Evolutionary conservation across 2,888 invertebrate genomes (phyloP), one percentile per base, ranked within the genome.

Genomic region (Eupithecia subumbrata): DNA sequence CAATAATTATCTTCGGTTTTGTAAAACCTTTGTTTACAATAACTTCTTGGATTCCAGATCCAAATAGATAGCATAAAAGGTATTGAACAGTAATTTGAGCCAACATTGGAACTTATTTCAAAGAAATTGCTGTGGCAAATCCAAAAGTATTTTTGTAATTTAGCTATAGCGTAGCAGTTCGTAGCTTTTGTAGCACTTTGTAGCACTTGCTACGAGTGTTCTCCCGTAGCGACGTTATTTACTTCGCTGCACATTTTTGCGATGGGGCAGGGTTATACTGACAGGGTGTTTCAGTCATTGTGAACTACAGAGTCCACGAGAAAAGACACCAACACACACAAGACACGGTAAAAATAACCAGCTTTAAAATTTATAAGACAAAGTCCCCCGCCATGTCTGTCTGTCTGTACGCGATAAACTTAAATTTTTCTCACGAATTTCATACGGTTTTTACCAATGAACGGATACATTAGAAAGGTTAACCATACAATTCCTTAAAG

Each of bases 171-270:
- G 64, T 64, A 67, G 40, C 40, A 12, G 37, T 7, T 9, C 40
- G 40, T 67, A 64, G 64, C 64, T 5, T 30, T 16, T 2, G 74
- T 74, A 74, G 73, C 73, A 71, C 22, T 18, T 16, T 74, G 56
- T 75, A 75, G 73, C 73, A 75, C 69, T 73, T 37, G 76, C 75
- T 60, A 74, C 48, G 67, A 68, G 60, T 72, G n/a, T 56, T 45
- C n/a, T 48, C 25, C 30, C 30, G 68, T 77, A 64, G 48, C 56
- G 52, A 30, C 30, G 30, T 30, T 71, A 60, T 72, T 76, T 64
- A 71, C 72, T 66, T 34, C 66, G 66, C 34, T 34, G 64, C 18
- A 64, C 64, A 64, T 64, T 64, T 56, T 34, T 34, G 34, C 34
- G 18, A 64, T 34, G 14, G 18, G 18, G 8, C 9, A 34, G 64